A percentile compares a stretch with the other conserved stretches of the same genome.
These are phyloP conservation scores for Nannoperca obscura DNA, from an alignment of 2,797 vertebrate genomes.

Conservation along the genomic window DNA sequence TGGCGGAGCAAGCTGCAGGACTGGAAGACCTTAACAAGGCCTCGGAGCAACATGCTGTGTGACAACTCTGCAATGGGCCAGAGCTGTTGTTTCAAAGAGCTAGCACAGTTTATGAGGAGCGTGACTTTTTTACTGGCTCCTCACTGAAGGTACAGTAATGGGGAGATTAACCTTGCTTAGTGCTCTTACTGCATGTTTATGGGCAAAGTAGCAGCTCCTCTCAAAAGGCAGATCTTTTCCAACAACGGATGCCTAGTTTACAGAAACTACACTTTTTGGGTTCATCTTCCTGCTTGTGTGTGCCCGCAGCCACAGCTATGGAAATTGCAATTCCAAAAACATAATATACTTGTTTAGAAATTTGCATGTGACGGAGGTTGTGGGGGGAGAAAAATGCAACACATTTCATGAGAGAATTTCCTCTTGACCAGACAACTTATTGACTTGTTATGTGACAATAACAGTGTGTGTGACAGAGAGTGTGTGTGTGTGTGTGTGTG, in stretches of 20 bases:
- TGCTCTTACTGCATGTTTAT: neutral
- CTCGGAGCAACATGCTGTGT: slow-evolving; percentile 29
- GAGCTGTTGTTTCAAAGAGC: slow-evolving; percentile 39
- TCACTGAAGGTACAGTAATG: neutral
- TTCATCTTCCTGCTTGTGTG: slow-evolving; percentile 5
- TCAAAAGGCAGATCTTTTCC: neutral
- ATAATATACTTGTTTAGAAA: neutral
- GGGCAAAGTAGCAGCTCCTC: neutral
- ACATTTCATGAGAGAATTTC: neutral
- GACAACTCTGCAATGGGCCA: slow-evolving; percentile 23
- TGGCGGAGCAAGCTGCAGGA: slow-evolving; percentile 54
- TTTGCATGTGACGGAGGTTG: neutral
- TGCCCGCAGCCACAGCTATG: slow-evolving; percentile 4
- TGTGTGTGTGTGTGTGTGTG: slow-evolving; percentile 1
- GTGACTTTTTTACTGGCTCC: neutral
- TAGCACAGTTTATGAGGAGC: slow-evolving; percentile 7
- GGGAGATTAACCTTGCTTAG: neutral
- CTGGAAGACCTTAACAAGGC: slow-evolving; percentile 72
- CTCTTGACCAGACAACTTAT: neutral
- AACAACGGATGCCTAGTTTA: slow-evolving; percentile 2
- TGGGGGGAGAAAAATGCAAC: too few relatives aligned
- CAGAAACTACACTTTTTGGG: neutral
- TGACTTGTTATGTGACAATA: neutral
- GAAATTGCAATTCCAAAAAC: slow-evolving; percentile 2
- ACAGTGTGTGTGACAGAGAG: neutral